Percentiles rank a stretch among this genome's conserved stretches.
Evolutionary conservation across 2,797 vertebrate genomes (phyloP).

Genomic region (Centroberyx gerrardi): DNA sequence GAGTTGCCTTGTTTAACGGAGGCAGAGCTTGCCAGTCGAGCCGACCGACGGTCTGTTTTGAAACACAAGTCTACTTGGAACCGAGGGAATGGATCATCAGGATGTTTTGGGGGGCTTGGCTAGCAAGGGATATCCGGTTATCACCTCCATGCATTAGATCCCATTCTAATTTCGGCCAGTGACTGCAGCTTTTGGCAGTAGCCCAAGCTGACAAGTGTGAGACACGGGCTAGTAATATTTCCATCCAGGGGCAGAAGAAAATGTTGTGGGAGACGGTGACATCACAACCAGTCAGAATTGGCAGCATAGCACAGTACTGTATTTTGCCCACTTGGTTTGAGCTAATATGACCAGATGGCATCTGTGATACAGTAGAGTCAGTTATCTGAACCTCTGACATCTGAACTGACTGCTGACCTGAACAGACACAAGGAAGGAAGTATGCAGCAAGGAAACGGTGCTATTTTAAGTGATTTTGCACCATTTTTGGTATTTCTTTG

Average conservation of each 20-base stretch:
- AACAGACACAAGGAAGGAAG: conserved; percentile 4
- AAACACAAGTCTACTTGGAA: conserved; percentile 52
- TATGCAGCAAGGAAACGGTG: conserved; percentile 4
- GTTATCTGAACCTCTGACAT: background rate
- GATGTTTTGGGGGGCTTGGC: conserved; percentile 4
- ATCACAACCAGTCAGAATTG: conserved; percentile 6
- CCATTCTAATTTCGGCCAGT: conserved; percentile 40
- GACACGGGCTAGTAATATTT: conserved; percentile 19
- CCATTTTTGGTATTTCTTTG: conserved; percentile 7
- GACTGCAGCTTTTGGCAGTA: conserved; percentile 25
- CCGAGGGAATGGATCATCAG: background rate
- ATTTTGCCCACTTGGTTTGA: conserved; percentile 7
- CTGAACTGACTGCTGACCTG: background rate
- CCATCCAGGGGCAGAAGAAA: conserved; percentile 26
- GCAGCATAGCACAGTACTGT: conserved; percentile 3
- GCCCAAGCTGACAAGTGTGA: conserved; percentile 8
- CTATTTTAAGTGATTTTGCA: conserved; percentile 13
- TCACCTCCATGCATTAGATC: conserved; percentile 38
- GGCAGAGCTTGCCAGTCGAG: conserved; percentile 74
- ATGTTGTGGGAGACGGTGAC: conserved; percentile 1
- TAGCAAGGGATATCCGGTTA: conserved; percentile 10
- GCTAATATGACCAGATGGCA: conserved; percentile 2
- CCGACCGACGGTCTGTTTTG: conserved; percentile 26
- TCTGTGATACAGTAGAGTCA: background rate
- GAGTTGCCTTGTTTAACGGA: conserved; percentile 83